Base-by-base conservation (phyloP, 2,888 invertebrate genomes). In the Amphiduros pacificus region DNA sequence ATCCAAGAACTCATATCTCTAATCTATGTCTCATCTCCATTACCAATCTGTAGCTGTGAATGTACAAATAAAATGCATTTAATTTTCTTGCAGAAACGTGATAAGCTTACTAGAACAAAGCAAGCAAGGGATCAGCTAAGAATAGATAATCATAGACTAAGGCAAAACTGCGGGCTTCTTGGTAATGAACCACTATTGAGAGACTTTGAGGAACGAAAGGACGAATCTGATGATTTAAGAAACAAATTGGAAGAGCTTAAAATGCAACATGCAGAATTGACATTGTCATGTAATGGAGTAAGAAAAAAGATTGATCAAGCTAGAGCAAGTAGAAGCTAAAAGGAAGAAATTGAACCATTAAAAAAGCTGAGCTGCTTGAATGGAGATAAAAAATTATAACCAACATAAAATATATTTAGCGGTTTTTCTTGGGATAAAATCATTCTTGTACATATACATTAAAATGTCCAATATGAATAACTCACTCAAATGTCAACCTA, bases 141-240 rank as follows among this genome's bases (percentile, higher is more conserved):
- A 57, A 76, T 76, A 20, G 82, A 82, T 68, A 83, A 83, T 49
- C 78, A 79, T 27, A 77, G 78, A 62, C 68, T 86, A 55, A 74
- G 81, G 54, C 81, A 83, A 63, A 83, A 82, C 57, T 83, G 85
- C 65, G 87, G 86, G 17, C 75, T 87, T 29, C 74, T 87, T n/a
- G 84, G 84, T 1, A 84, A 86, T 70, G 81, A 83, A 58, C 79
- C 81, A 14, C 73, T 87, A 52, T 71, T 86, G 24, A 69, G 80
- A 54, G 85, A 87, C 71, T 85, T 85, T 80, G 85, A 86, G 71
- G 78, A 81, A 63, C 68, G 81, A 60, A 77, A 81, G 54, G 80
- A 82, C 48, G 76, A 79, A 60, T 72, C 72, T 20, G 75, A 73
- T 40, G 74, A 74, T 48, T 70, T 78, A 52, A 67, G 70, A 54